Conservation (phyloP, 2,888 invertebrate genomes). For the Caenorhabditis sulstoni region DNA sequence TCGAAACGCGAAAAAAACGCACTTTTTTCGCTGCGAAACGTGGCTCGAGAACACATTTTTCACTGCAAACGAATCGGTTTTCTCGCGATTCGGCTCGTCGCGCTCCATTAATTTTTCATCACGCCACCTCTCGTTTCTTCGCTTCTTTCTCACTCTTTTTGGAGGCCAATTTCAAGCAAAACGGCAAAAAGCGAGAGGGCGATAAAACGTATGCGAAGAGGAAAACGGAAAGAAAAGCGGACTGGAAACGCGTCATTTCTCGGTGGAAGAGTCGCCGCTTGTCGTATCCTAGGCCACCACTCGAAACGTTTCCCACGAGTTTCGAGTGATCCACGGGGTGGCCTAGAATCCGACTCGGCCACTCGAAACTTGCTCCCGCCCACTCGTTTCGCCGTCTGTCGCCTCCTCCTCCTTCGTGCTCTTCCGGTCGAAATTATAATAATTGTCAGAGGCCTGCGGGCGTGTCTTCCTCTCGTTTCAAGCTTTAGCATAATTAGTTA, state of each 20-base stretch:
- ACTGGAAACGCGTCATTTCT: no score
- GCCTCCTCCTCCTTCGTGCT: no score
- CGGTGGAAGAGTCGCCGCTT: no score
- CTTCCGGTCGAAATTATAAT: slow-evolving; percentile 48
- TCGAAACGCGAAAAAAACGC: no score
- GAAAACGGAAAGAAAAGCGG: no score
- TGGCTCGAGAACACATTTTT: background rate
- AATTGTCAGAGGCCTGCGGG: slow-evolving; percentile 41
- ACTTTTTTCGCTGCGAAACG: no score
- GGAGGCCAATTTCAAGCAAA: background rate
- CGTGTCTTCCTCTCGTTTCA: slow-evolving; percentile 20
- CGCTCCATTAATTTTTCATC: slow-evolving; percentile 29
- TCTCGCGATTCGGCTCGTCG: background rate
- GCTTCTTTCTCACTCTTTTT: background rate
- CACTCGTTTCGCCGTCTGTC: no score
- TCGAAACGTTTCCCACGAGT: no score
- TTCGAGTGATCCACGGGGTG: no score
- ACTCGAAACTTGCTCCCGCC: background rate
- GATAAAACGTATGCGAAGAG: no score
- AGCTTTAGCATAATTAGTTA: slow-evolving; percentile 57
- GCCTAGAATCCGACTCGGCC: no score
- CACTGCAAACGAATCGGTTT: background rate
- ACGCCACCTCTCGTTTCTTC: slow-evolving; percentile 5
- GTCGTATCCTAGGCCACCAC: no score
- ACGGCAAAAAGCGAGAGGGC: background rate